Evolutionary conservation across 2,113 vertebrate species (phyloP), one percentile per base, ranked within the genome.

Genomic region (Toxotes jaculatrix): DNA sequence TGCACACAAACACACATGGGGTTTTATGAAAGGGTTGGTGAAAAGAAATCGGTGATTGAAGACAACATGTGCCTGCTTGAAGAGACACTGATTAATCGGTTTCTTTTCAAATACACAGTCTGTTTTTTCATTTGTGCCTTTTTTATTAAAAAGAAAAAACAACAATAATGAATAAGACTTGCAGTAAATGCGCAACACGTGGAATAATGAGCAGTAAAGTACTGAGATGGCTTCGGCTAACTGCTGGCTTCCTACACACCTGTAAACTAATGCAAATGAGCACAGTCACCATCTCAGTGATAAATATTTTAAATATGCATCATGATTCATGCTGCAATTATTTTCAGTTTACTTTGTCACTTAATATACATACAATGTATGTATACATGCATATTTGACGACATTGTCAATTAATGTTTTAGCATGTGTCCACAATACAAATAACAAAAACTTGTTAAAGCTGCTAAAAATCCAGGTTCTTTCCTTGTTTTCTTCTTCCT

Each of bases 11-110:
- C 12, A 62, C 27, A 51, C 12, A 32, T 4, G 42, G n/a, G n/a
- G 40, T 51, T 77, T 77, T 38, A 36, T 12, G 17, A 70, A 69
- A 27, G 17, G 8, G 38, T 14, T 9, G 19, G 5, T 59, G 77
- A 76, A 82, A 74, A 66, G 55, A 80, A 73, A 84, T 27, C 27
- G 27, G 27, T 27, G 27, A 27, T 27, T 27, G 47, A 6, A 31
- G n/a, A 72, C 7, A n/a, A 45, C 9, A 3, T 49, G 31, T 40
- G 16, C 4, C 7, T 42, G 16, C 32, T 82, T 43, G 19, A 49
- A 23, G 7, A 53, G 36, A 66, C 53, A 56, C 8, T 38, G 9
- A 63, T 70, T 27, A n/a, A 17, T 53, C 19, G 0, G 0, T 16
- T 57, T 40, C 17, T 7, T 55, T 47, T 64, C 7, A 43, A 16